A percentile compares a stretch with the other conserved stretches of the same genome.
Conservation (phyloP, 1,140 invertebrate species). For the Trinorchestia longiramus region DNA sequence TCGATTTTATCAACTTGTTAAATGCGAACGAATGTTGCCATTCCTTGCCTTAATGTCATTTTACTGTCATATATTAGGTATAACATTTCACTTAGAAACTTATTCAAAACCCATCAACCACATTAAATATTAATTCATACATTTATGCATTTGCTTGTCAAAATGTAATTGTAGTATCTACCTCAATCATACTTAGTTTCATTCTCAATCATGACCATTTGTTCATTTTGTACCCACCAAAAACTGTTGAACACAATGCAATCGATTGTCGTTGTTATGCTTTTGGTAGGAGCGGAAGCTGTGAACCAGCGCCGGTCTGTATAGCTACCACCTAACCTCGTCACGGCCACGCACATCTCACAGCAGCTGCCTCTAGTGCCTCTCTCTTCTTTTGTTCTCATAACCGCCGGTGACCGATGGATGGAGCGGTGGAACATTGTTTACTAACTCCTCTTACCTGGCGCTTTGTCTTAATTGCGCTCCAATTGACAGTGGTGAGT, state of each 20-base stretch:
- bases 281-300: background rate
- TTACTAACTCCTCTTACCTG: background rate
- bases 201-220: background rate
- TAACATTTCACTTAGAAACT: no score
- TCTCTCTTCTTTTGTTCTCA: slow-evolving; percentile 8
- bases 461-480: background rate
- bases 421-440: background rate
- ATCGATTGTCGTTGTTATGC: background rate
- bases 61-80: no score
- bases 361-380: background rate
- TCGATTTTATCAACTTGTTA: no score
- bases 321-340: background rate
- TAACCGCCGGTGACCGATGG: background rate
- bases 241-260: background rate
- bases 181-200: background rate
- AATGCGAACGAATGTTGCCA: no score
- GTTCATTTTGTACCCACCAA: background rate
- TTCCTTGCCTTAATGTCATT: no score
- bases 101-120: no score
- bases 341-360: background rate
- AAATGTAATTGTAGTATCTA: background rate
- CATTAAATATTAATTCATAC: no score
- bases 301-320: background rate
- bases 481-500: background rate
- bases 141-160: background rate